A percentile compares a stretch with the other conserved stretches of the same genome.
Evolutionary conservation across 2,888 invertebrate species (phyloP).

Genomic region (Tupiocoris notatus): DNA sequence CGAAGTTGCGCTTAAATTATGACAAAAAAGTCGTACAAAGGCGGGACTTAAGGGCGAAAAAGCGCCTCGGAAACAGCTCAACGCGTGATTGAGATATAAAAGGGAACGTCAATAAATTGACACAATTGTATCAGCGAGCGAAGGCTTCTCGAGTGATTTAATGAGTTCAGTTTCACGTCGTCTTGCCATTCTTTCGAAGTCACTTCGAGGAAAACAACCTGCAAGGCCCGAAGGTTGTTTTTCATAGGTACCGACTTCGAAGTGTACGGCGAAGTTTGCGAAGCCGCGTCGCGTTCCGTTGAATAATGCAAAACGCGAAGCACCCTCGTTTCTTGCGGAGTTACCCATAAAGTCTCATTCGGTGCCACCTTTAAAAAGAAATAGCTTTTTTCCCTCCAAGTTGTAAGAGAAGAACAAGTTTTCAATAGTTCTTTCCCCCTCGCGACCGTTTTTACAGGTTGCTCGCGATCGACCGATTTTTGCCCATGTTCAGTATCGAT

Average conservation of each 20-base stretch:
- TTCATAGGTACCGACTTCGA: slow-evolving; percentile 7
- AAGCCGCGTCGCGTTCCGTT: background rate
- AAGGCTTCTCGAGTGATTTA: background rate
- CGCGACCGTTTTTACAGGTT: no score
- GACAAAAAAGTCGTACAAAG: no score
- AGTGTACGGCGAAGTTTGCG: background rate
- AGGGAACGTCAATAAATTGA: slow-evolving; percentile 30
- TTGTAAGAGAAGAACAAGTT: background rate
- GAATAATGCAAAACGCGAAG: background rate
- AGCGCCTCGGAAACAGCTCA: background rate
- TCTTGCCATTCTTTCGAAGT: background rate
- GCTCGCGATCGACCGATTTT: no score
- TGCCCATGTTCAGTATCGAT: no score
- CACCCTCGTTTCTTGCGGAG: background rate
- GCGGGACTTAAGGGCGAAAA: no score
- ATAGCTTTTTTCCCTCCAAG: background rate
- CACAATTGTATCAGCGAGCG: slow-evolving; percentile 16
- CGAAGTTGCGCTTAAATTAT: no score
- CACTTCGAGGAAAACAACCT: background rate
- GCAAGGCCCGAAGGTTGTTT: background rate
- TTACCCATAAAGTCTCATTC: background rate
- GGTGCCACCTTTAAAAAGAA: background rate
- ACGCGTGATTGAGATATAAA: slow-evolving; percentile 19
- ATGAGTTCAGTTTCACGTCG: background rate
- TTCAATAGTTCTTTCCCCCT: background rate